These are phyloP conservation scores for Operophtera brumata DNA, from an alignment of 2,888 invertebrate species.

Conservation along the genomic window DNA sequence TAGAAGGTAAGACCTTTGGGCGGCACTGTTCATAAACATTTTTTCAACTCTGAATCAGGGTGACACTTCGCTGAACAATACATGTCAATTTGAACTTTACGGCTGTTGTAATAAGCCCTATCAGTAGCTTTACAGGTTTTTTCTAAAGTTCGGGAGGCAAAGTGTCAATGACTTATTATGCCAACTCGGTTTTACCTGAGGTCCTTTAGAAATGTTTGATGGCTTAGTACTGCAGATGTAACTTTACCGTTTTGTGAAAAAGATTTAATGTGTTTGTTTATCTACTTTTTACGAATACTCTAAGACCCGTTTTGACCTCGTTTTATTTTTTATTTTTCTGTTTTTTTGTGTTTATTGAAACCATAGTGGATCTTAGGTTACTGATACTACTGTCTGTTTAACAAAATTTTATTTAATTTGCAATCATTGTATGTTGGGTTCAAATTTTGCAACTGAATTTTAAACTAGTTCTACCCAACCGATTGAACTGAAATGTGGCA, in stretches of 20 bases:
- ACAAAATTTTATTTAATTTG: no score
- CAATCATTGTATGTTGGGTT: no score
- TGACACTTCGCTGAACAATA: background rate
- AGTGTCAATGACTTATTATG: slow-evolving; percentile 2
- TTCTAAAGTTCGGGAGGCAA: background rate
- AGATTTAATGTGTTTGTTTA: background rate
- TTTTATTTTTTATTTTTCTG: no score
- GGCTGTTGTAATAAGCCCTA: background rate
- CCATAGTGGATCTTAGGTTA: no score
- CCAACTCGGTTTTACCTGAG: slow-evolving; percentile 1
- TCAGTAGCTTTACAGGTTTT: background rate
- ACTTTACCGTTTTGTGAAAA: slow-evolving; percentile 1
- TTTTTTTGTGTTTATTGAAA: no score
- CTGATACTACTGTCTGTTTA: no score
- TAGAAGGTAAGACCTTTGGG: background rate
- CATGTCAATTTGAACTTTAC: slow-evolving; percentile 3
- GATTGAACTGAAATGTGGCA: no score
- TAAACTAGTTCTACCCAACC: no score
- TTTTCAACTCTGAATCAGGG: background rate
- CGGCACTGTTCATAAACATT: background rate
- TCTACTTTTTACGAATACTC: background rate
- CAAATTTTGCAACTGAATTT: no score
- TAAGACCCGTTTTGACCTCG: no score
- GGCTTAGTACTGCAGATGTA: background rate
- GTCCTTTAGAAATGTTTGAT: slow-evolving; percentile 2